Base-by-base conservation (phyloP, 2,797 vertebrate genomes). In the Chloroceryle inda region DNA sequence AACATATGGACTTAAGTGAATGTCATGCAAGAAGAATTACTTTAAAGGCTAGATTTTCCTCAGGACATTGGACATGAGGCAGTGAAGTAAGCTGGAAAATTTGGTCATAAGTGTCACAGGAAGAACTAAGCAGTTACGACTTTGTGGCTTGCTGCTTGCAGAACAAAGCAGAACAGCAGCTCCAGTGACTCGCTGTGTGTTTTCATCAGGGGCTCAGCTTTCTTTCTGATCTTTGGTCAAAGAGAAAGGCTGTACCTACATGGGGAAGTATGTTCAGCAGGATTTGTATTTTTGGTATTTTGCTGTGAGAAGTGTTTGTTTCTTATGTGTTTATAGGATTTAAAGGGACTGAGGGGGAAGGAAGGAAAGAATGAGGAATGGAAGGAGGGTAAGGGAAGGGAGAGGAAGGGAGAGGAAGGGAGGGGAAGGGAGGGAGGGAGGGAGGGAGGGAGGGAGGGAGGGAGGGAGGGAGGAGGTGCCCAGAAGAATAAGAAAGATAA, bases 61-160 rank as follows among this genome's bases (percentile, higher is more conserved):
- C 0, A 0, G 84, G 77, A 79, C 38, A 9, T 29, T 82, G 85
- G 68, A 24, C 50, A 61, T 0, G 10, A 89, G 64, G 87, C 76
- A 72, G 61, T 31, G 88, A 95, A 49, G 64, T 37, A 85, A 92
- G 44, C 53, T 84, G 75, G 58, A 45, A 89, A 91, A 95, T 64
- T n/a, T 85, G 56, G 24, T 63, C 2, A 9, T 80, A 89, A 92
- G 91, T 89, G 64, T 80, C 94, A 88, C 19, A 2, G 67, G 66
- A 58, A 49, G 74, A 92, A 85, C 5, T 27, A 61, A 83, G 13
- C 23, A 21, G 16, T 80, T 31, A 6, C 92, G 81, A 35, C 80
- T 89, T 74, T 88, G 75, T 68, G 81, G 31, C n/a, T 91, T 74
- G 22, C 22, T 67, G 72, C 56, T 52, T 8, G 23, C 27, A 23